phyloP scores from a whole-genome alignment of 2,797 vertebrate species.

The Enoplosus armatus region DNA sequence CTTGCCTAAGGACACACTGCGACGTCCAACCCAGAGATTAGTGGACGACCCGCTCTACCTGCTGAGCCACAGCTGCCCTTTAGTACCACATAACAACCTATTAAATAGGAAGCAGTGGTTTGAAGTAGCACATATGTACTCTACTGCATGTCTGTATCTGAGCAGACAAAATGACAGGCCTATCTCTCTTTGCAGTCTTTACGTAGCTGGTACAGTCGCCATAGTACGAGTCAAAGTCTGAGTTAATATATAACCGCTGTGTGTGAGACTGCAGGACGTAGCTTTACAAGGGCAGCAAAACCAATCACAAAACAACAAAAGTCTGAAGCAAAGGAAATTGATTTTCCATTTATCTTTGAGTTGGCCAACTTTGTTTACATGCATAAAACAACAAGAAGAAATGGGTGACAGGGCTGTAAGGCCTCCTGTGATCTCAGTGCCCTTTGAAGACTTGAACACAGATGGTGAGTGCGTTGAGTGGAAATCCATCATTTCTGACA shows the following conservation, averaged over 20 bases:
- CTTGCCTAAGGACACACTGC: no score
- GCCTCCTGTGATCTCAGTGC: conserved; percentile 46
- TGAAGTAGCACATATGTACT: conserved; percentile 1
- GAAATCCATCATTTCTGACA: conserved; percentile 82
- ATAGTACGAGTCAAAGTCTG: conserved; percentile 48
- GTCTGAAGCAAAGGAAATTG: conserved; percentile 33
- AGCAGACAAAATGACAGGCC: conserved; percentile 27
- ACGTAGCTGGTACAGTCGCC: not conserved
- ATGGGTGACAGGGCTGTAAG: not conserved
- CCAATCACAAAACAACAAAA: conserved; percentile 41
- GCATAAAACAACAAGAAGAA: conserved; percentile 14
- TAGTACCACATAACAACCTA: conserved; percentile 13
- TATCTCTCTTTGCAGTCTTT: conserved; percentile 25
- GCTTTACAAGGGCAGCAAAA: conserved; percentile 33
- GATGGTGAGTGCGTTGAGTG: conserved; percentile 67
- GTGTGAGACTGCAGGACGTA: conserved; percentile 22
- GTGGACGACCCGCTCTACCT: no score
- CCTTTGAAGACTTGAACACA: conserved; percentile 58
- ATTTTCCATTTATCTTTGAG: conserved; percentile 60
- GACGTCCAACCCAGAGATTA: no score
- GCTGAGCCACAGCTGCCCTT: no score
- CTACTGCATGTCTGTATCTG: conserved; percentile 5
- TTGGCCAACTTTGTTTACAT: conserved; percentile 48
- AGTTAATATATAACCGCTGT: conserved; percentile 68
- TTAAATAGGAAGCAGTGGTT: conserved; percentile 25